phyloP scores from a whole-genome alignment of 1,140 invertebrate species.

The Drosophila suzukii region DNA sequence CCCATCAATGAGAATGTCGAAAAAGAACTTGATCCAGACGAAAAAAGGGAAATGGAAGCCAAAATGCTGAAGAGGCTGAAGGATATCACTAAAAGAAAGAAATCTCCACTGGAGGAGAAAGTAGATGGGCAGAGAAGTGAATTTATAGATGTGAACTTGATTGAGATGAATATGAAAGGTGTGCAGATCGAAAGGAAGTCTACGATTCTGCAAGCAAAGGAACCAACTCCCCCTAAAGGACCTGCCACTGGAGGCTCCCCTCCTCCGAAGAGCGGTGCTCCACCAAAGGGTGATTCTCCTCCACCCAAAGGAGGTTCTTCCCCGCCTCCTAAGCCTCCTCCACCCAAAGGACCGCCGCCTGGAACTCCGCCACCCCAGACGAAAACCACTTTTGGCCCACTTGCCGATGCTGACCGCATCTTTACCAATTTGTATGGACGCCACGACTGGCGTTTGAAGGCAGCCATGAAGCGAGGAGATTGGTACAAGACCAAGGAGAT shows the following conservation, averaged over 20 bases:
- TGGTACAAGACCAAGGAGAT: slow-evolving; percentile 78
- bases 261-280: not conserved
- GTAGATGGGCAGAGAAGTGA: not conserved
- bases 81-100: not conserved
- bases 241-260: not conserved
- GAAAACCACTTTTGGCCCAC: slow-evolving; percentile 66
- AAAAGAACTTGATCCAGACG: not conserved
- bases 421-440: slow-evolving; percentile 74
- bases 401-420: slow-evolving; percentile 66
- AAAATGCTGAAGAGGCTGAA: slow-evolving; percentile 4
- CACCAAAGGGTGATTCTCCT: not conserved
- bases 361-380: slow-evolving; percentile 67
- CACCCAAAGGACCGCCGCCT: slow-evolving; percentile 48
- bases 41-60: not conserved
- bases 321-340: slow-evolving; percentile 1
- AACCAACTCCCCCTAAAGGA: not conserved
- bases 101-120: not conserved
- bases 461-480: slow-evolving; percentile 68
- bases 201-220: not conserved
- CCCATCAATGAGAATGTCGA: slow-evolving; percentile 12
- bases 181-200: not conserved
- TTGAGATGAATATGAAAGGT: not conserved
- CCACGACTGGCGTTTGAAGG: slow-evolving; percentile 71
- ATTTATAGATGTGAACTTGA: not conserved
- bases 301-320: not conserved